Evolutionary conservation across 2,797 vertebrate genomes (phyloP), one percentile per base, ranked within the genome.

Genomic region (Merluccius polli): DNA sequence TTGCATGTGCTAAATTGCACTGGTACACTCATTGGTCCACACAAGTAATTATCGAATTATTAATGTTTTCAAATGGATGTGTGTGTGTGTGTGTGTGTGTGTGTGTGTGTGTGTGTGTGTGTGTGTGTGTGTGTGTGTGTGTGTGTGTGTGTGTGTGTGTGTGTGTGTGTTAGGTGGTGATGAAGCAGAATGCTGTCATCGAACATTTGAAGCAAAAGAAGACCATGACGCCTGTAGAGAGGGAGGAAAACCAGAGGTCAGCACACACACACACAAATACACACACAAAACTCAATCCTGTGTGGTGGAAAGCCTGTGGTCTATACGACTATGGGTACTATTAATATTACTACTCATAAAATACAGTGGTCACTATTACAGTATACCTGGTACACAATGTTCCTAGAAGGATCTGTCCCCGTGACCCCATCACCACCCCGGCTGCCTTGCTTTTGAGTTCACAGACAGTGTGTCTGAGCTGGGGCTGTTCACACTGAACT

Each of bases 121-220:
- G 68, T 32, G 24, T 24, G 67, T 59, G 33, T 52, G 68, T 63
- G 16, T 67, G 38, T 74, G 73, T 73, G 48, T n/a, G 31, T 33
- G 31, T 6, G n/a, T 52, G 15, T 31, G 69, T 72, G 52, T 72
- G 13, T 7, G n/a, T 68, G 21, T 75, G 4, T 36, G 11, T 71
- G 1, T 76, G 68, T 59, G 68, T 75, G 38, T 71, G 1, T n/a
- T 31, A 99, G 97, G 96, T 98, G 91, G 95, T 99, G 86, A 96
- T 98, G 96, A 99, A 99, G 85, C 97, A 99, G 90, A 99, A 98
- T 31, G 97, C 97, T 79, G 95, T 93, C 48, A 98, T 99, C 76
- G 97, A 99, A 84, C 96, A 98, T 88, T 92, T 99, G 88, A 99
- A 98, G 87, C 97, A 98, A 93, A 99, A 97, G 93, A 97, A 98